phyloP scores from a whole-genome alignment of 2,888 invertebrate genomes.

The Chloroclysta siterata region DNA sequence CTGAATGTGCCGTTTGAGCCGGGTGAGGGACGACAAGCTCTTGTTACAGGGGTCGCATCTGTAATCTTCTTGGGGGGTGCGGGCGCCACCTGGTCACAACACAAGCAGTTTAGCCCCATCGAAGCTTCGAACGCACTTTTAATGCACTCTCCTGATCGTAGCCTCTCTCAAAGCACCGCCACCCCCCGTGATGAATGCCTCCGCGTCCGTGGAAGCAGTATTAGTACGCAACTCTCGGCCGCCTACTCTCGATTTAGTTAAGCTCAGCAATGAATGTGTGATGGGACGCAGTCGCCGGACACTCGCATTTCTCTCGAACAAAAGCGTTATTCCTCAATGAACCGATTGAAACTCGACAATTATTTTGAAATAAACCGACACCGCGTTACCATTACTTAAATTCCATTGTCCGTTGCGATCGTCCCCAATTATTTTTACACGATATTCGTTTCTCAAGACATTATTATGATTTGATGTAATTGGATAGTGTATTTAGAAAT shows the following conservation, averaged over 20 bases:
- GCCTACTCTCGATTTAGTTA: conserved; percentile 67
- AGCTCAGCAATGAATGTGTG: conserved; percentile 68
- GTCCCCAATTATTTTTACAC: conserved; percentile 61
- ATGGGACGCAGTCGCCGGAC: conserved; percentile 42
- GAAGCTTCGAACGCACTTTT: conserved; percentile 81
- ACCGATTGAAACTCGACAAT: conserved; percentile 61
- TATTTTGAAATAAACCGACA: conserved; percentile 72
- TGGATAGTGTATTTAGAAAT: conserved; percentile 79
- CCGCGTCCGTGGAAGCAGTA: conserved; percentile 78
- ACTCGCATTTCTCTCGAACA: conserved; percentile 72
- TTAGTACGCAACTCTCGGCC: conserved; percentile 64
- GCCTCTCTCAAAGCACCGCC: conserved; percentile 83
- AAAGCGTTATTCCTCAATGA: conserved; percentile 77
- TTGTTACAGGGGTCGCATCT: conserved; percentile 96
- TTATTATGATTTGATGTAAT: conserved; percentile 72
- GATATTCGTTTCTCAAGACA: conserved; percentile 75
- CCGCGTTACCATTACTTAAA: conserved; percentile 74
- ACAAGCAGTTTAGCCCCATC: conserved; percentile 82
- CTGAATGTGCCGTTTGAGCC: conserved; percentile 96
- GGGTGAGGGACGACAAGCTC: conserved; percentile 93
- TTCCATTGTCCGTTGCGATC: conserved; percentile 76
- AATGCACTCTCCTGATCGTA: conserved; percentile 83
- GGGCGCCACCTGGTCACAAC: conserved; percentile 89
- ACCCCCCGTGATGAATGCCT: conserved; percentile 70
- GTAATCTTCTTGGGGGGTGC: conserved; percentile 93